Base-by-base conservation (phyloP, 2,888 invertebrate species). In the Diplolepis rosae region DNA sequence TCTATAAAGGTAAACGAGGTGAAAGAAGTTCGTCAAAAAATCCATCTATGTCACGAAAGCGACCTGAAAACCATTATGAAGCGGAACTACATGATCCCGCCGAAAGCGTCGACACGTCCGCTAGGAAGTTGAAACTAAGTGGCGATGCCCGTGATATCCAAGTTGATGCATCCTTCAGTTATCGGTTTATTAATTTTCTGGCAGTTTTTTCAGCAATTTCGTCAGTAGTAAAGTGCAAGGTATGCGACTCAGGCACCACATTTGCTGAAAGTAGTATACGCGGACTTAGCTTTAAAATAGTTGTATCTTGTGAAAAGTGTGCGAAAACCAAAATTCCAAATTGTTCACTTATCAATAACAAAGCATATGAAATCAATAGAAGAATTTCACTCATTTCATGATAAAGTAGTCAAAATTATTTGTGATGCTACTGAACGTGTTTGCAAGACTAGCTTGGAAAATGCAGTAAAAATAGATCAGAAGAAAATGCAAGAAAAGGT, bases 301-400 rank as follows among this genome's bases (percentile, higher is more conserved):
- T 32, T n/a, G 35, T 65, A 5, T 42, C 35, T 24, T 54, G 28
- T 32, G n/a, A 15, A n/a, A 27, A 54, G n/a, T 54, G 54, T 32
- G 32, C n/a, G 11, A n/a, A n/a, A 4, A 15, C 15, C 28, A 27
- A 66, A 18, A 65, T 70, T 66, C 22, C 70, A 67, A 70, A 68
- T 45, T 65, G 70, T 73, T 65, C 65, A 67, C 66, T 75, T 15
- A 75, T 73, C 15, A 68, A 71, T 22, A 69, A 70, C 35, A 75
- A 65, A 42, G 74, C 65, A 15, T 80, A 77, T 65, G 79, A 81
- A 74, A 78, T 79, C 18, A 80, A 80, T 28, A 65, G 77, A 45
- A 72, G 78, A 77, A 2, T 4, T 65, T 65, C 66, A 65, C 39
- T 35, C 66, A n/a, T 3, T 42, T 22, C 42, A 65, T 65, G 66